Conservation (phyloP, 2,113 vertebrate genomes). For the Meles meles region DNA sequence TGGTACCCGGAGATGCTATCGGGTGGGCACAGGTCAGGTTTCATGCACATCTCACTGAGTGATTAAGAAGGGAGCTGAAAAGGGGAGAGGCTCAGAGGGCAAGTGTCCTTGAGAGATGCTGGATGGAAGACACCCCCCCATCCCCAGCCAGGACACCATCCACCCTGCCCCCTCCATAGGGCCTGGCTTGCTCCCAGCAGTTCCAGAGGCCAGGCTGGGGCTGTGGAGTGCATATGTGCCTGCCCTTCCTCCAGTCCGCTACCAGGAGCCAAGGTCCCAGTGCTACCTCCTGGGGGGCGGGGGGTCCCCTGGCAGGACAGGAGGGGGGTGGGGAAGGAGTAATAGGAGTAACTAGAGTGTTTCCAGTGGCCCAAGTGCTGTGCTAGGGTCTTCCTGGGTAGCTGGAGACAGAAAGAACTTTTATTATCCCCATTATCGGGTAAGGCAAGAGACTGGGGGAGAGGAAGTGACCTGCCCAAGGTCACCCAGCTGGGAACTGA, state of each 20-base stretch:
- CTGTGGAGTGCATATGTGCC: background rate
- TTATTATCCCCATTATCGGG: background rate
- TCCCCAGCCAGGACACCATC: background rate
- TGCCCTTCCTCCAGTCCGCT: background rate
- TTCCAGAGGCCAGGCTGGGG: background rate
- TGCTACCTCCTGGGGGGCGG: background rate
- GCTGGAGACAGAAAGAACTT: background rate
- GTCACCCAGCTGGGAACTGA: background rate
- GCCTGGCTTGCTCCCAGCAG: background rate
- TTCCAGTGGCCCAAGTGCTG: background rate
- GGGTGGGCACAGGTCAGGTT: slow-evolving; percentile 10
- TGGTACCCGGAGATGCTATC: slow-evolving; percentile 61
- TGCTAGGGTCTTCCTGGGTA: background rate
- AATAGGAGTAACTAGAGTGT: too few species aligned
- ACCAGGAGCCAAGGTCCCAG: background rate
- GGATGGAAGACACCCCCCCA: background rate
- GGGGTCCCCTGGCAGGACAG: background rate
- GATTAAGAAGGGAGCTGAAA: background rate
- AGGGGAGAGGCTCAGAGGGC: background rate
- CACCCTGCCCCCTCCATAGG: background rate
- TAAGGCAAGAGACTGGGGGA: background rate
- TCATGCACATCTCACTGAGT: slow-evolving; percentile 41
- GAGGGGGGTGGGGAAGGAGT: background rate
- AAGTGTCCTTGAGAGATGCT: background rate
- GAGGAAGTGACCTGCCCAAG: background rate